These are phyloP conservation scores for Apostichopus leukothele DNA, from an alignment of 53 echinoderm and acorn worm genomes.

Conservation along the genomic window DNA sequence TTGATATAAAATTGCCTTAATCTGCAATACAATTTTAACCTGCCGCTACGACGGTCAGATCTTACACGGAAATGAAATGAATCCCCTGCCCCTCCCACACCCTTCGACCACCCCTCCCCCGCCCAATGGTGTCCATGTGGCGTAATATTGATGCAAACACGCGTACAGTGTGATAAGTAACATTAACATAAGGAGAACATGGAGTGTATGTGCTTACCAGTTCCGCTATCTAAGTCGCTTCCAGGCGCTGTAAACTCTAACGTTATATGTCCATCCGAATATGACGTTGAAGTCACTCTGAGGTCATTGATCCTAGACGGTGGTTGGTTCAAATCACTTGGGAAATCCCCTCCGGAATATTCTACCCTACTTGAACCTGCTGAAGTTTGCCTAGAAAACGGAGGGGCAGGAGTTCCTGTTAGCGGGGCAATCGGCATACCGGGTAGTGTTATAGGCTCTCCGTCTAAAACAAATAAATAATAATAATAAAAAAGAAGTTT, in stretches of 20 bases:
- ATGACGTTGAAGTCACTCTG: conserved; percentile 7
- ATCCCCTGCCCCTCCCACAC: no score
- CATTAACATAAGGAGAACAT: no score
- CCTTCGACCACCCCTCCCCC: no score
- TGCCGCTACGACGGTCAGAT: no score
- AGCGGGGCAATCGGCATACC: background rate
- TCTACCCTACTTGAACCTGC: background rate
- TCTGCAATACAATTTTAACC: no score
- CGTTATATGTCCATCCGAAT: background rate
- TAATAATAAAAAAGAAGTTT: no score
- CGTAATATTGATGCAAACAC: no score
- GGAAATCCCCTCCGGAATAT: background rate
- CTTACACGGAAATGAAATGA: no score
- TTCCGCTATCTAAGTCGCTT: background rate
- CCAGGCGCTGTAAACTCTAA: conserved; percentile 10
- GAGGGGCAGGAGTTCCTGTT: conserved; percentile 9
- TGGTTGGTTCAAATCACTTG: background rate
- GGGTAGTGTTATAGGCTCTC: background rate
- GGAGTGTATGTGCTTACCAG: background rate
- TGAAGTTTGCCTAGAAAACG: background rate
- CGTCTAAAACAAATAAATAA: background rate
- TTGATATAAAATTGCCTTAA: no score
- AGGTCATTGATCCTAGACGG: conserved; percentile 19
- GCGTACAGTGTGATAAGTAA: no score
- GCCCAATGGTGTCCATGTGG: no score